Evolutionary conservation across 2,113 vertebrate genomes (phyloP), one percentile per base, ranked within the genome.

Genomic region (Todiramphus saurophagus): DNA sequence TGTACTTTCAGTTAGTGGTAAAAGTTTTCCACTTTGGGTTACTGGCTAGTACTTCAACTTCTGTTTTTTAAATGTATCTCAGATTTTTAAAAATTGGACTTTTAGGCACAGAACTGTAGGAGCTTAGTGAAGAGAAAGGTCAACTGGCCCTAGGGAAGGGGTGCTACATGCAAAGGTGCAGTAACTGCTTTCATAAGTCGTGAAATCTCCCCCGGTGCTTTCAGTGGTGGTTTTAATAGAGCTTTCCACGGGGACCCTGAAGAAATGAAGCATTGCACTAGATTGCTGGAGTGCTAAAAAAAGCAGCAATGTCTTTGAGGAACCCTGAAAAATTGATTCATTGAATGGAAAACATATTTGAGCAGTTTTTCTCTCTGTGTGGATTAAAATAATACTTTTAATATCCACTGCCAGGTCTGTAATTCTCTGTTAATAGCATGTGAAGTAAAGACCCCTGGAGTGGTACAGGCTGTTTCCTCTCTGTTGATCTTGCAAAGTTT

Each of bases 1-100:
- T 80, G 80, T 50, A 19, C 8, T 93, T 91, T 62, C 51, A 58
- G 18, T 58, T 30, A 72, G 12, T 19, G 37, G 21, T 12, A 77
- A 83, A 59, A 7, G 10, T 44, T 70, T 91, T 82, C 68, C 51
- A 39, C 28, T 72, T 78, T 78, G 69, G 4, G 8, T 74, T 14
- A 11, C 1, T 8, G 37, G n/a, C 15, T 43, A 27, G 28, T 41
- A 77, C 16, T 77, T 83, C 39, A 60, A 55, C n/a, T 59, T 77
- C 35, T 60, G 19, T 2, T 53, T 84, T 87, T 28, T 17, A 83
- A 51, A 62, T 27, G 4, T 44, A 43, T n/a, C 35, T 90, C 24
- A 64, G 1, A 56, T 44, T 78, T 76, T 6, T 0, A 51, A 70
- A 85, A 55, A 39, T 12, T 0, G 70, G 2, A 10, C 13, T 62